Evolutionary conservation across 2,113 vertebrate species (phyloP), one percentile per base, ranked within the genome.

Genomic region (Labeo catla): DNA sequence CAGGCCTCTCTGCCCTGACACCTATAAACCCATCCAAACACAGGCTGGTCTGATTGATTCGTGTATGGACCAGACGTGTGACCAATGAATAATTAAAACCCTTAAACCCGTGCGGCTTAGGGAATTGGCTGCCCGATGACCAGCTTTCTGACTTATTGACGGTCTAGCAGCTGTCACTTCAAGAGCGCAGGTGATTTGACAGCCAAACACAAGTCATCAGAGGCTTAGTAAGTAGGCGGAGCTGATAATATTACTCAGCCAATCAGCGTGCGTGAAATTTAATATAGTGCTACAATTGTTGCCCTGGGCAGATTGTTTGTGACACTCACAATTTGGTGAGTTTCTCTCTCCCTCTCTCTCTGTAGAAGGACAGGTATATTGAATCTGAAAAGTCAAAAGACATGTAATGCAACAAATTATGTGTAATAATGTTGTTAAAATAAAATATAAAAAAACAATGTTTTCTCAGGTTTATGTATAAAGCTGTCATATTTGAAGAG

Each of bases 21-120:
- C 85, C 86, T 76, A 83, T 77, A 87, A 87, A 87, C 80, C 70
- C 86, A 77, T 83, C 83, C 39, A 79, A 80, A 87, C 76, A 65
- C 43, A 45, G 78, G 36, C 85, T 65, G 72, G 61, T 65, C 66
- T 85, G 88, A 89, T 87, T 85, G 86, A 89, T 87, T 87, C 72
- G 36, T 19, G 45, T 86, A 63, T 45, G 70, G 84, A 86, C 61
- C 70, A 82, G 78, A 77, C 50, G 63, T 61, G 87, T 72, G 84
- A 61, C 61, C 52, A 21, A 72, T 85, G 87, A 88, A 86, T 88
- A 88, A 88, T 86, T 83, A 86, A 88, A 82, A 65, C 79, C 76
- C 72, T 45, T 79, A 81, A 77, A 74, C 61, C 84, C 54, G 8
- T 57, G 82, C 10, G 68, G 82, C 19, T 57, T 21, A 2, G 50